Conservation (phyloP, 2,797 vertebrate genomes). For the Melanitta fusca region DNA sequence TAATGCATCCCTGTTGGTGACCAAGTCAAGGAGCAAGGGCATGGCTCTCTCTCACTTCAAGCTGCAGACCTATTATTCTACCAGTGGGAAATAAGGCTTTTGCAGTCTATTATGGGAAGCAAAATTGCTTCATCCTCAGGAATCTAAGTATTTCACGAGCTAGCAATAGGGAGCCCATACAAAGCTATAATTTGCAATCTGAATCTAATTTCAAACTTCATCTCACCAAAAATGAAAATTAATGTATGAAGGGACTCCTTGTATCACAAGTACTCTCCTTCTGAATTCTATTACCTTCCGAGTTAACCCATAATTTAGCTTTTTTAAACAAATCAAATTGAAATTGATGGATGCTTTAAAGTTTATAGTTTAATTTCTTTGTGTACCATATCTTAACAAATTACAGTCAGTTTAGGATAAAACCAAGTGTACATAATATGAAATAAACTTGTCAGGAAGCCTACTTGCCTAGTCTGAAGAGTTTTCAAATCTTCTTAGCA, state of each 20-base stretch:
- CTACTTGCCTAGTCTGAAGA: conserved; percentile 30
- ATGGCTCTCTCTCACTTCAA: conserved; percentile 29
- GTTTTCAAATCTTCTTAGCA: conserved; percentile 43
- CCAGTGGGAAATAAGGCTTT: conserved; percentile 77
- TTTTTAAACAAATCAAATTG: conserved; percentile 70
- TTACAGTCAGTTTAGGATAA: conserved; percentile 32
- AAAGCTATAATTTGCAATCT: conserved; percentile 82
- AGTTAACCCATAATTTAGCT: conserved; percentile 64
- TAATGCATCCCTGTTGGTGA: conserved; percentile 60
- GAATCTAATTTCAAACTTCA: conserved; percentile 82
- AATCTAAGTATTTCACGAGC: conserved; percentile 75
- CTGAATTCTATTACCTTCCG: conserved; percentile 59
- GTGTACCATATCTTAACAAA: conserved; percentile 51
- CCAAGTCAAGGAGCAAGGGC: conserved; percentile 73
- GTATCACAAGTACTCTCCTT: conserved; percentile 51
- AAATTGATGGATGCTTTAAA: conserved; percentile 64
- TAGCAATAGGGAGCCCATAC: conserved; percentile 73
- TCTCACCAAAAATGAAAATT: conserved; percentile 79
- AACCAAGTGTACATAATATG: conserved; percentile 9
- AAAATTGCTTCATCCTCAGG: conserved; percentile 80
- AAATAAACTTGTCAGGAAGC: conserved; percentile 41
- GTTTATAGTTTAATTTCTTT: conserved; percentile 56
- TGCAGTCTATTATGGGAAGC: conserved; percentile 71
- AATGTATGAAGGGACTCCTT: conserved; percentile 71
- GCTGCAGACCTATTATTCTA: conserved; percentile 69